Conservation (phyloP, 2,888 invertebrate genomes). For the Chrysolina oricalcia region DNA sequence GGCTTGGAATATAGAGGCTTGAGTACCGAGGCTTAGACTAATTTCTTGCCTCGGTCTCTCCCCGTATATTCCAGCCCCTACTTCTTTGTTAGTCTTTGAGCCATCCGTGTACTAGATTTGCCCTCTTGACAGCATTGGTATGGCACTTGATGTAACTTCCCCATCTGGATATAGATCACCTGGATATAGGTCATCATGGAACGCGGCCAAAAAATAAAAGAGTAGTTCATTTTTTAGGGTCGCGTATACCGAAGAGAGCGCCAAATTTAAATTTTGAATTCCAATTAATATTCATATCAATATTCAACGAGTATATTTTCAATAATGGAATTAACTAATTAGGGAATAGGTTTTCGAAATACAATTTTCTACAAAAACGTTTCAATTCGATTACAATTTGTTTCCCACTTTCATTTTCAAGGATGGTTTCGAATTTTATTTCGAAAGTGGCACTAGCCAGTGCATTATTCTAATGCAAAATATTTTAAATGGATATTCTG, state of each 20-base stretch:
- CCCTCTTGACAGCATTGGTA: no score
- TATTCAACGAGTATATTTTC: not conserved
- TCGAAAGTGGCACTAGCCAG: not conserved
- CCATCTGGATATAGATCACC: no score
- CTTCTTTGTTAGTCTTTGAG: no score
- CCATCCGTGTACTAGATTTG: no score
- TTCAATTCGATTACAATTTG: not conserved
- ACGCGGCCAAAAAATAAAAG: not conserved
- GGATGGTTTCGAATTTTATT: not conserved
- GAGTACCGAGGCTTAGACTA: no score
- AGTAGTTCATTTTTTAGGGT: not conserved
- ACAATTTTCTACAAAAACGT: not conserved
- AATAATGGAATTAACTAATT: not conserved
- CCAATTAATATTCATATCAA: not conserved
- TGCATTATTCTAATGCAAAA: no score
- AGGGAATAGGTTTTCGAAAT: not conserved
- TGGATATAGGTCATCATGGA: not conserved
- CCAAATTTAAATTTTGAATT: not conserved
- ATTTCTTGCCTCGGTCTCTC: no score
- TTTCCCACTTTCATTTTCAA: not conserved
- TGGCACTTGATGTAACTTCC: no score
- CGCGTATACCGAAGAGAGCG: not conserved
- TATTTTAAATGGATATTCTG: no score
- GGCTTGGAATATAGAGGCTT: no score
- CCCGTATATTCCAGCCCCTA: no score